A percentile compares a stretch with the other conserved stretches of the same genome.
Evolutionary conservation across 2,888 invertebrate species (phyloP).

Genomic region (Amiota mariae): DNA sequence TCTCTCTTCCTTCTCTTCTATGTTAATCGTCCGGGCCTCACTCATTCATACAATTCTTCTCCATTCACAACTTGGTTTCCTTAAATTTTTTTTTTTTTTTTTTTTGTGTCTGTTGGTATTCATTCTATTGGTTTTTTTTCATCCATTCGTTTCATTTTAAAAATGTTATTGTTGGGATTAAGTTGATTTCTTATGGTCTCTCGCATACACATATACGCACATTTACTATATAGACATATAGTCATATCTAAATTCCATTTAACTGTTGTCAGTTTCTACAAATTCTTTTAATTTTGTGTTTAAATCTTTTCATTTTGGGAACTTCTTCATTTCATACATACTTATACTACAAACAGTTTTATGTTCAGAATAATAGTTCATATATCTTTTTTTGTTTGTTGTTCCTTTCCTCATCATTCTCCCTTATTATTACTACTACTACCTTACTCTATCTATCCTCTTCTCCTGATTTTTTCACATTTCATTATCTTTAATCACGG

Average conservation of each 20-base stretch:
- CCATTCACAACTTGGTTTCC: conserved; percentile 15
- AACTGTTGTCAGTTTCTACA: conserved; percentile 50
- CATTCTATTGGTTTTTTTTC: background rate
- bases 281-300: conserved; percentile 40
- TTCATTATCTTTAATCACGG: conserved; percentile 39
- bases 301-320: conserved; percentile 7
- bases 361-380: too few relatives aligned
- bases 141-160: conserved; percentile 25
- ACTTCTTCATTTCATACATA: background rate
- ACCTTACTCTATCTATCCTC: background rate
- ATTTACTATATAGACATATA: background rate
- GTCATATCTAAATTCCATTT: conserved; percentile 51
- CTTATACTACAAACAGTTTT: too few relatives aligned
- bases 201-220: conserved; percentile 6
- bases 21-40: background rate
- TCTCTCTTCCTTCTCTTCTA: background rate
- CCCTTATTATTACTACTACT: background rate
- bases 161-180: conserved; percentile 9
- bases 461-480: conserved; percentile 32
- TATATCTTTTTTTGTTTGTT: too few relatives aligned
- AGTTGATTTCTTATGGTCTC: conserved; percentile 30
- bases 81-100: conserved; percentile 7
- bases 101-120: background rate
- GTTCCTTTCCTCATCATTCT: too few relatives aligned
- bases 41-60: conserved; percentile 22